Conservation (phyloP, 2,888 invertebrate species). For the Rapana venosa region DNA sequence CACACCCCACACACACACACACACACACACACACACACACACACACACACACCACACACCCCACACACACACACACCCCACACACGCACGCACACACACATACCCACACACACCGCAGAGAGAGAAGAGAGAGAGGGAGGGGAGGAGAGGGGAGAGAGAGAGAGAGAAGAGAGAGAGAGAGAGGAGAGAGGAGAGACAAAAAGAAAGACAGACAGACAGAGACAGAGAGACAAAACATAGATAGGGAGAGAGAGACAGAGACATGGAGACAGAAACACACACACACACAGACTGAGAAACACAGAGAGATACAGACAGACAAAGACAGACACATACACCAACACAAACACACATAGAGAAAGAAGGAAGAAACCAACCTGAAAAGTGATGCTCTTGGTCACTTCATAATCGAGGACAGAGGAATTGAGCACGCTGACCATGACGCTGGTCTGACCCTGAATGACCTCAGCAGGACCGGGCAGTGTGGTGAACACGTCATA, state of each 20-base stretch:
- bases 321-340: not conserved
- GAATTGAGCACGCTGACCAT: conserved; percentile 63
- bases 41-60: conserved; percentile 20
- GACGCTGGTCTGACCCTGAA: conserved; percentile 62
- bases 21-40: conserved; percentile 26
- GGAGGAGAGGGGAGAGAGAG: too few species aligned
- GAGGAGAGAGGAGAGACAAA: too few species aligned
- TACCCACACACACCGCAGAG: not conserved
- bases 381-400: conserved; percentile 59
- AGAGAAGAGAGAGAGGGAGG: too few species aligned
- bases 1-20: conserved; percentile 13
- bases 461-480: conserved; percentile 52
- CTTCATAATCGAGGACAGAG: conserved; percentile 88
- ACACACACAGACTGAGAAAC: not conserved
- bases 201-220: too few species aligned
- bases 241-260: too few species aligned
- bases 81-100: not conserved
- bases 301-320: not conserved
- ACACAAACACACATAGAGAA: not conserved
- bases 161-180: too few species aligned
- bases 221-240: too few species aligned
- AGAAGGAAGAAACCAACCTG: conserved; percentile 53
- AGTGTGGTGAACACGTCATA: conserved; percentile 62
- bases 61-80: not conserved
- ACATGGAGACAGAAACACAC: not conserved